A percentile compares a stretch with the other conserved stretches of the same genome.
Evolutionary conservation across 2,888 invertebrate species (phyloP).

Genomic region (Neoitamus cyanurus): DNA sequence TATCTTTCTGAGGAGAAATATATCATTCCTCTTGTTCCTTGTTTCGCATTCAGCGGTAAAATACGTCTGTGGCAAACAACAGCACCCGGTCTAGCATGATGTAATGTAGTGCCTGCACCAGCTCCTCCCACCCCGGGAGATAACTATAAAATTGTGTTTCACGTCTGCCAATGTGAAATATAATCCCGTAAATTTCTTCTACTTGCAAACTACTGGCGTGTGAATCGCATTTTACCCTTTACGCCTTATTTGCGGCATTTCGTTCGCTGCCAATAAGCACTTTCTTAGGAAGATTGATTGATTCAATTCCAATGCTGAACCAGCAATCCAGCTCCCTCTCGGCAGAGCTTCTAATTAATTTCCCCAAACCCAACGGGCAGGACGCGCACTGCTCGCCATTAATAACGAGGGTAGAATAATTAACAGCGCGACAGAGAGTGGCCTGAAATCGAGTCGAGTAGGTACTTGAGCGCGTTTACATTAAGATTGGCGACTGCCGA

Average conservation of each 20-base stretch:
- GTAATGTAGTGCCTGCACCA: not conserved
- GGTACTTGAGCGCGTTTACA: not conserved
- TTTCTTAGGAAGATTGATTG: constrained; percentile 39
- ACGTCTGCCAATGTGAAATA: constrained; percentile 24
- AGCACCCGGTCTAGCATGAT: not conserved
- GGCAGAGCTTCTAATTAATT: constrained; percentile 29
- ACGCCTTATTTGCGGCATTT: not conserved
- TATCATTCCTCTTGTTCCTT: not conserved
- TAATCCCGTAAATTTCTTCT: constrained; percentile 21
- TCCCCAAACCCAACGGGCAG: not conserved
- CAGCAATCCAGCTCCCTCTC: not conserved
- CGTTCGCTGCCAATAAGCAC: not conserved
- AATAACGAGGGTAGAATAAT: constrained; percentile 35
- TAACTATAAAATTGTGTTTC: constrained; percentile 17
- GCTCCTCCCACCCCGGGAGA: not conserved
- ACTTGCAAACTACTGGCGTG: not conserved
- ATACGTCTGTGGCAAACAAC: not conserved
- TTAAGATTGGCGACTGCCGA: not conserved
- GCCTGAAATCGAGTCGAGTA: not conserved
- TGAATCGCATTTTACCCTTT: constrained; percentile 5
- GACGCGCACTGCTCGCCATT: not conserved
- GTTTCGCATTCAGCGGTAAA: not conserved
- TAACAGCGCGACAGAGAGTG: constrained; percentile 12
- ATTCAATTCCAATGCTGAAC: constrained; percentile 15
- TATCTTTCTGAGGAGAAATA: not conserved